Percentiles rank a stretch among this genome's conserved stretches.
Conservation (phyloP, 2,888 invertebrate genomes). For the Geotrupes spiniger region DNA sequence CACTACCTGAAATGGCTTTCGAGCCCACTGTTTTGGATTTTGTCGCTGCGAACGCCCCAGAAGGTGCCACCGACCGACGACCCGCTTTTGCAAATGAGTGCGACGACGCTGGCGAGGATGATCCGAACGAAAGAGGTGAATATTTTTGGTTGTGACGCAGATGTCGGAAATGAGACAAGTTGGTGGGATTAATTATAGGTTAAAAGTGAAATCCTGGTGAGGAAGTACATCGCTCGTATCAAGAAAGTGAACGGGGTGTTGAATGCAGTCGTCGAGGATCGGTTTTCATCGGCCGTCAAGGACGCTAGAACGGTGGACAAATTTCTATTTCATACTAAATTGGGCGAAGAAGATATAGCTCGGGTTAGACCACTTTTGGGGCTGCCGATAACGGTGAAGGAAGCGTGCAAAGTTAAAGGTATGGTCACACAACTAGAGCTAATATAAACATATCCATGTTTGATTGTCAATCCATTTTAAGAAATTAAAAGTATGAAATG, state of each 20-base stretch:
- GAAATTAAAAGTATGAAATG: neutral
- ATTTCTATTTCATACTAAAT: conserved; percentile 49
- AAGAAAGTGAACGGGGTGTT: conserved; percentile 73
- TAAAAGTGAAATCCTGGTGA: no score
- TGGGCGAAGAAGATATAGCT: conserved; percentile 13
- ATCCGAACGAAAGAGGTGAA: conserved; percentile 67
- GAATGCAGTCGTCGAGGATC: conserved; percentile 79
- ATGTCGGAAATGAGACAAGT: no score
- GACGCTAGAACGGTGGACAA: conserved; percentile 72
- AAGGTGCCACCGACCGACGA: conserved; percentile 60
- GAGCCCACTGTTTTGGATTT: neutral
- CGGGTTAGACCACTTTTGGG: conserved; percentile 68
- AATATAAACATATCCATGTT: no score
- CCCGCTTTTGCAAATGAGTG: conserved; percentile 66
- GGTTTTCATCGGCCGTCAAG: conserved; percentile 68
- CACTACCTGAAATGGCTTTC: neutral
- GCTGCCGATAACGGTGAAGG: conserved; percentile 79
- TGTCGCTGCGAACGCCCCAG: neutral
- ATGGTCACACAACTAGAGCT: no score
- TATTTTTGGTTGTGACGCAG: no score
- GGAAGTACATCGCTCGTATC: conserved; percentile 75
- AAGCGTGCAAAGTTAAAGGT: conserved; percentile 75
- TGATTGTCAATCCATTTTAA: no score
- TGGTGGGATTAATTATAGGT: no score
- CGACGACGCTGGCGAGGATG: conserved; percentile 65